A percentile compares a stretch with the other conserved stretches of the same genome.
phyloP scores from a whole-genome alignment of 2,888 invertebrate genomes.

The Crocallis elinguaria region DNA sequence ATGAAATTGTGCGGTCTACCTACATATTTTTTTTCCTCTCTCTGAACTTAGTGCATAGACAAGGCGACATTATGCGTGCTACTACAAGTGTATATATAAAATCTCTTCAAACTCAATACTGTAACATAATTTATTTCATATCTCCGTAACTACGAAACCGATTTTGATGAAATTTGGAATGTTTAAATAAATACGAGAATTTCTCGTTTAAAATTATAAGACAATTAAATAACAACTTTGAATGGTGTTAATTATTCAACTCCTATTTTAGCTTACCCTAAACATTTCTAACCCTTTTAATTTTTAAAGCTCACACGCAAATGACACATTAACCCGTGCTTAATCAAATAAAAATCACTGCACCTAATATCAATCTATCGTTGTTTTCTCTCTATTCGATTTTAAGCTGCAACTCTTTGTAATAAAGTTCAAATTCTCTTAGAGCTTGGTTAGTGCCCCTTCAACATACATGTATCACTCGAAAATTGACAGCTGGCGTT shows the following conservation, averaged over 20 bases:
- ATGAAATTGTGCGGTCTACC: no score
- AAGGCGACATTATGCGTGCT: no score
- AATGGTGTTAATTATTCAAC: not conserved
- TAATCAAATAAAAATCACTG: slow-evolving; percentile 60
- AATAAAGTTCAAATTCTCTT: slow-evolving; percentile 4
- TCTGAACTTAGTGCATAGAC: no score
- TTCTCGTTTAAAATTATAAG: no score
- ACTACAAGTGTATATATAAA: no score
- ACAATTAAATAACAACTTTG: no score
- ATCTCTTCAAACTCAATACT: no score
- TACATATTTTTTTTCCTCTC: no score
- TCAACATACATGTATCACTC: slow-evolving; percentile 56
- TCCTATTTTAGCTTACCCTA: not conserved
- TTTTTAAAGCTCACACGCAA: slow-evolving; percentile 52
- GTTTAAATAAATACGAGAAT: no score
- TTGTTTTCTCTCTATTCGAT: slow-evolving; percentile 25
- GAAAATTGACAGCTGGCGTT: slow-evolving; percentile 72
- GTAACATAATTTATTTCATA: no score
- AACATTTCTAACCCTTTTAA: not conserved
- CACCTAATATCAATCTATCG: slow-evolving; percentile 36
- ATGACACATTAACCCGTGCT: slow-evolving; percentile 65
- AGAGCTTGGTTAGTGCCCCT: slow-evolving; percentile 41
- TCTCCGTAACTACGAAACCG: no score
- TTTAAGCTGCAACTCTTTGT: slow-evolving; percentile 23
- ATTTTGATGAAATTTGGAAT: no score